Evolutionary conservation across 2,797 vertebrate species (phyloP), one percentile per base, ranked within the genome.

Genomic region (Phrynocephalus forsythii): DNA sequence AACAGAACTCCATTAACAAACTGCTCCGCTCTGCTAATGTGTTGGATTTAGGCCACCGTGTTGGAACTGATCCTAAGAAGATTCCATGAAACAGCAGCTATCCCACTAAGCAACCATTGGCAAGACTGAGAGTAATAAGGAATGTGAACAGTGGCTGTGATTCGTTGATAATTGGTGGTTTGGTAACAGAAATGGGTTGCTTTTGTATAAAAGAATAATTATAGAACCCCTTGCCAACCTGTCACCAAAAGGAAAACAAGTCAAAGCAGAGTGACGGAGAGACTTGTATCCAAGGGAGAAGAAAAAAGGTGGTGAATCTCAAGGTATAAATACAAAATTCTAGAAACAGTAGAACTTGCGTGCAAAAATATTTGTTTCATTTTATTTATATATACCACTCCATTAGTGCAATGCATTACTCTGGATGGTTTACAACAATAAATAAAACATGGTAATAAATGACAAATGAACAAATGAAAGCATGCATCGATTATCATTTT

Each of bases 81-180:
- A 30, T 30, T 44, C 50, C 26, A 2, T 22, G 1, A 56, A 56
- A 56, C 52, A 56, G 52, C 7, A 33, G 44, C 48, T 60, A 86
- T 79, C 82, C 84, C 68, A 56, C 78, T 79, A 77, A 89, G 88
- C 73, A 87, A 79, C 44, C 86, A 86, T 92, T 87, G 89, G 91
- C 87, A 93, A 87, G 88, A 92, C 87, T 93, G 91, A 71, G 86
- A 88, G 93, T 84, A 84, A 75, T 88, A 91, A 85, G 88, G 86
- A 75, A 73, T 84, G 93, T 72, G 87, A 93, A 84, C 18, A 90
- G 28, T 82, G 63, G 87, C 90, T 93, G 83, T 91, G 88, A 92
- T 91, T 87, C 38, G 26, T 30, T 84, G 87, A 22, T 71, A 88
- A 79, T 72, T 50, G 68, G 83, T 68, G 87, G 86, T 33, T 67